A percentile compares a stretch with the other conserved stretches of the same genome.
Evolutionary conservation across 2,113 vertebrate genomes (phyloP).

Genomic region (Paraplagusia blochii): DNA sequence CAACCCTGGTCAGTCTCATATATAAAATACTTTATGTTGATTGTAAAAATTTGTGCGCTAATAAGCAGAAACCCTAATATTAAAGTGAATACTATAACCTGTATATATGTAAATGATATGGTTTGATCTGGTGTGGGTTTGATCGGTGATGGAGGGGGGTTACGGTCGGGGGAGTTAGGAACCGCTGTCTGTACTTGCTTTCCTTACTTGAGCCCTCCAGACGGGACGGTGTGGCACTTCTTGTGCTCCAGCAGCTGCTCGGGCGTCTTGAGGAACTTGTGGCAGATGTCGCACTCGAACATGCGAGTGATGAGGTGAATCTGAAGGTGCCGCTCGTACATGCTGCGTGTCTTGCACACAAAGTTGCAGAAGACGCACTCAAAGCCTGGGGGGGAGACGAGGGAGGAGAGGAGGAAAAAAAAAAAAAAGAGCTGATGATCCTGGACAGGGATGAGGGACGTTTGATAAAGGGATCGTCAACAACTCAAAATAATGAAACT

Average conservation of each 20-base stretch:
- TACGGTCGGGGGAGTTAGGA: conserved; percentile 59
- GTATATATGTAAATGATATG: conserved; percentile 22
- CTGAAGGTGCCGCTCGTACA: conserved; percentile 98
- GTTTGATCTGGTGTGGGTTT: conserved; percentile 28
- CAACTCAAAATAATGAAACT: too few species aligned
- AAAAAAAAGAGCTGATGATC: too few species aligned
- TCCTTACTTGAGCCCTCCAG: conserved; percentile 99
- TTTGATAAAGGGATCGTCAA: too few species aligned
- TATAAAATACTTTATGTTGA: too few species aligned
- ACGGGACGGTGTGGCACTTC: conserved; percentile 98
- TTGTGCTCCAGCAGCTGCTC: conserved; percentile 99
- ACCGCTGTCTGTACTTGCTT: conserved; percentile 95
- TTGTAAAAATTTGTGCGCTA: too few species aligned
- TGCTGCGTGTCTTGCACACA: conserved; percentile 97
- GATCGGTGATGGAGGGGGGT: conserved; percentile 28
- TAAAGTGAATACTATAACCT: not conserved
- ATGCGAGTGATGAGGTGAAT: conserved; percentile 99
- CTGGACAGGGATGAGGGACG: too few species aligned
- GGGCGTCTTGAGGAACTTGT: conserved; percentile 99
- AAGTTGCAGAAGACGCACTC: conserved; percentile 99
- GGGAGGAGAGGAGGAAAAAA: not conserved
- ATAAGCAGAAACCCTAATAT: not conserved
- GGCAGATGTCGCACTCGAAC: conserved; percentile 98
- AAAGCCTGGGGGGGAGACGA: conserved; percentile 80
- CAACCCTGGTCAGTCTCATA: too few species aligned